A percentile compares a stretch with the other conserved stretches of the same genome.
phyloP scores from a whole-genome alignment of 1,140 invertebrate genomes.

The Drosophila sturtevanti region DNA sequence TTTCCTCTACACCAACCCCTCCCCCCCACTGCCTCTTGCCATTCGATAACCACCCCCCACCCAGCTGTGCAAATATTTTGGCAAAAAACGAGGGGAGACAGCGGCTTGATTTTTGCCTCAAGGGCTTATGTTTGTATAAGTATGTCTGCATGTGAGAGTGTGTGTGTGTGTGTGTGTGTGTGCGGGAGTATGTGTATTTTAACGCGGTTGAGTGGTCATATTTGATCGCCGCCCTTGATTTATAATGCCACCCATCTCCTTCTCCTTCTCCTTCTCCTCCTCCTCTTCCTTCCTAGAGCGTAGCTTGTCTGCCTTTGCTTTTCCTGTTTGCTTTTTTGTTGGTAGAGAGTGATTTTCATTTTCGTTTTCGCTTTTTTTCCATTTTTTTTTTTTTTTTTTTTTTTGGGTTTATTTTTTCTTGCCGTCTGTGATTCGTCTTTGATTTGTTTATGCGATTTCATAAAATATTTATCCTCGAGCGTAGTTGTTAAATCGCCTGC shows the following conservation, averaged over 20 bases:
- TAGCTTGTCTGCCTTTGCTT: conserved; percentile 8
- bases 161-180: conserved; percentile 12
- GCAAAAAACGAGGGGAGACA: conserved; percentile 40
- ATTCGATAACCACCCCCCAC: neutral
- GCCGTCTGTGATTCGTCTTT: conserved; percentile 74
- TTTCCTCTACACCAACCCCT: no score
- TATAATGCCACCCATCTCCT: neutral
- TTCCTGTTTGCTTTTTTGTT: conserved; percentile 32
- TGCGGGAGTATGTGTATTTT: conserved; percentile 38
- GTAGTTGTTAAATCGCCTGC: conserved; percentile 79
- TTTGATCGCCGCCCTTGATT: conserved; percentile 74
- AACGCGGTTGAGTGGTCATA: conserved; percentile 78
- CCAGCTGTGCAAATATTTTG: conserved; percentile 74
- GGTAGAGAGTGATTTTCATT: conserved; percentile 62
- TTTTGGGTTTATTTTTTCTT: conserved; percentile 6
- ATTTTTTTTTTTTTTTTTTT: conserved; percentile 27
- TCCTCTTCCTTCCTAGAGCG: neutral
- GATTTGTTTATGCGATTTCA: conserved; percentile 81
- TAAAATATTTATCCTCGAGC: conserved; percentile 79
- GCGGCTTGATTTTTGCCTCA: conserved; percentile 48
- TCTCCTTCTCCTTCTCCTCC: neutral
- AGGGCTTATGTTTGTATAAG: conserved; percentile 63
- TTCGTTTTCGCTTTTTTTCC: conserved; percentile 41
- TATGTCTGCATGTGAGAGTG: conserved; percentile 12
- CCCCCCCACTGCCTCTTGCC: neutral